Conservation (phyloP, 2,797 vertebrate species). For the Tarsius wallacei region DNA sequence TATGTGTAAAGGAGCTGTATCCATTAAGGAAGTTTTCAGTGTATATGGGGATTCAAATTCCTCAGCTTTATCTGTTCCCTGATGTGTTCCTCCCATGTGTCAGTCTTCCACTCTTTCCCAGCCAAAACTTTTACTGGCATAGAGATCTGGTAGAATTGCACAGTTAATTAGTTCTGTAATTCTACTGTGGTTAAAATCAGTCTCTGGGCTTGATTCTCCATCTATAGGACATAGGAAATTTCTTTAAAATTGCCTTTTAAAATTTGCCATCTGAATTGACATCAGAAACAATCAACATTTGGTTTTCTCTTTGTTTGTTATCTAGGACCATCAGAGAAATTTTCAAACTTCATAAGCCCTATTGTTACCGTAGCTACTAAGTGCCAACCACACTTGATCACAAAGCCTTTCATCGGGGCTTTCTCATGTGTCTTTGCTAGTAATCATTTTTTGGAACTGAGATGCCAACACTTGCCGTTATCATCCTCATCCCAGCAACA, state of each 20-base stretch:
- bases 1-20: not conserved
- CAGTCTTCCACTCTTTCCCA: not conserved
- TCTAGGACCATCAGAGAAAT: not conserved
- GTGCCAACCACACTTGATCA: not conserved
- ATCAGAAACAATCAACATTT: not conserved
- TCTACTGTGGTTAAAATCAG: not conserved
- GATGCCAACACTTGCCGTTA: constrained; percentile 12
- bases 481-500: not conserved
- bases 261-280: not conserved
- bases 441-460: not conserved
- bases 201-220: not conserved
- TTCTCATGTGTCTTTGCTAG: not conserved
- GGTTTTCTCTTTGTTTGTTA: not conserved
- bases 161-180: not conserved
- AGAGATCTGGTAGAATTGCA: not conserved
- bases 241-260: not conserved
- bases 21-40: not conserved
- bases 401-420: not conserved
- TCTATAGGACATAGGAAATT: not conserved
- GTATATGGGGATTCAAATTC: not conserved
- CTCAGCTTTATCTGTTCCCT: not conserved
- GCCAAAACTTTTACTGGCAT: not conserved
- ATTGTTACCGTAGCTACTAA: not conserved
- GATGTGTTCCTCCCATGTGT: not conserved
- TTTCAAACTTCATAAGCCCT: not conserved